phyloP scores from a whole-genome alignment of 2,888 invertebrate species.

The Taenaris catops region DNA sequence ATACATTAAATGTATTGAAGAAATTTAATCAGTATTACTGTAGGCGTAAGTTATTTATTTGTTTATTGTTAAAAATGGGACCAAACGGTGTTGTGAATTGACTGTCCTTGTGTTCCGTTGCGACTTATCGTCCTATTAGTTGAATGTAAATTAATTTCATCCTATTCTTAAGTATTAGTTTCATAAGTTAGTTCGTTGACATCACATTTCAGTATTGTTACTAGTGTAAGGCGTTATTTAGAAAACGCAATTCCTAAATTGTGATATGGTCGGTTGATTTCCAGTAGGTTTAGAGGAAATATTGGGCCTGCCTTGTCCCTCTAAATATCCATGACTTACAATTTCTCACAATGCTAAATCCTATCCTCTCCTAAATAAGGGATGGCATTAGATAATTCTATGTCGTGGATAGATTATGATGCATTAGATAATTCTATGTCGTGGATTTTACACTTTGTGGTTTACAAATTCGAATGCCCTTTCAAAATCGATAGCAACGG shows the following conservation, averaged over 20 bases:
- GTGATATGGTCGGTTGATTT: conserved; percentile 69
- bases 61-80: conserved; percentile 47
- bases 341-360: too few species aligned
- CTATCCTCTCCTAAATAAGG: too few species aligned
- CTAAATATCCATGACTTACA: too few species aligned
- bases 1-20: conserved; percentile 35
- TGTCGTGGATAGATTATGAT: too few species aligned
- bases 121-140: conserved; percentile 12
- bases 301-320: conserved; percentile 8
- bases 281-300: conserved; percentile 33
- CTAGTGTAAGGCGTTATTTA: conserved; percentile 39
- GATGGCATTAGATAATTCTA: too few species aligned
- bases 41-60: conserved; percentile 52
- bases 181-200: conserved; percentile 28
- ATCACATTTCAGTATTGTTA: conserved; percentile 46
- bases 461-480: too few species aligned
- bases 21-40: conserved; percentile 65
- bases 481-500: too few species aligned
- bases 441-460: too few species aligned
- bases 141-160: conserved; percentile 22
- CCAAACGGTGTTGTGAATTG: conserved; percentile 66
- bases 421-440: too few species aligned
- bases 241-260: conserved; percentile 68
- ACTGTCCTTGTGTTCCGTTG: conserved; percentile 25
- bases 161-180: conserved; percentile 20